phyloP scores from a whole-genome alignment of 1,140 invertebrate species.

The Galleria mellonella region DNA sequence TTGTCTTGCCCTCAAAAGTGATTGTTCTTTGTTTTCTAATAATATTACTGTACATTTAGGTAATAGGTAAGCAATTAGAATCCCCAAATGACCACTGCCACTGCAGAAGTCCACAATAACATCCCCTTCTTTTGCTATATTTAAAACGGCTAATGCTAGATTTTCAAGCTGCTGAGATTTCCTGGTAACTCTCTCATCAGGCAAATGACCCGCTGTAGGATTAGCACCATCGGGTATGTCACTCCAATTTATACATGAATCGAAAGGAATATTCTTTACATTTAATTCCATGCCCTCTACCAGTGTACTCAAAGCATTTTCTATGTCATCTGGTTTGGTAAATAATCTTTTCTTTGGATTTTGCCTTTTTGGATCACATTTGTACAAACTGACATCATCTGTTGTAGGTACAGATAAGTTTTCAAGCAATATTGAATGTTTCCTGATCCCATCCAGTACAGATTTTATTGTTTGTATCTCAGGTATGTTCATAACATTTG shows the following conservation, averaged over 20 bases:
- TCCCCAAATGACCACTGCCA: conserved; percentile 93
- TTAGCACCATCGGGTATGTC: conserved; percentile 82
- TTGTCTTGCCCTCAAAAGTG: conserved; percentile 82
- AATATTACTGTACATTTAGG: conserved; percentile 86
- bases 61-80: conserved; percentile 87
- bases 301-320: conserved; percentile 74
- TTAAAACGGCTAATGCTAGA: conserved; percentile 85
- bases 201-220: conserved; percentile 85
- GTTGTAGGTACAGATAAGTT: conserved; percentile 44
- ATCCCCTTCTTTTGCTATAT: conserved; percentile 76
- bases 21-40: conserved; percentile 95
- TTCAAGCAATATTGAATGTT: conserved; percentile 10
- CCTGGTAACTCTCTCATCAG: conserved; percentile 80
- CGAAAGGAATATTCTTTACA: conserved; percentile 37
- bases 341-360: conserved; percentile 83
- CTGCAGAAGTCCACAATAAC: conserved; percentile 96
- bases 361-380: conserved; percentile 84
- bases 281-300: conserved; percentile 53
- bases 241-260: conserved; percentile 72
- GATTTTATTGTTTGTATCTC: conserved; percentile 40
- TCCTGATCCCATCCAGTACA: conserved; percentile 19
- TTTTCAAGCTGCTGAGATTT: conserved; percentile 95
- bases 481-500: conserved; percentile 58
- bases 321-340: conserved; percentile 85
- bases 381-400: conserved; percentile 82